phyloP scores from a whole-genome alignment of 2,797 vertebrate species.

The Carduelis carduelis region DNA sequence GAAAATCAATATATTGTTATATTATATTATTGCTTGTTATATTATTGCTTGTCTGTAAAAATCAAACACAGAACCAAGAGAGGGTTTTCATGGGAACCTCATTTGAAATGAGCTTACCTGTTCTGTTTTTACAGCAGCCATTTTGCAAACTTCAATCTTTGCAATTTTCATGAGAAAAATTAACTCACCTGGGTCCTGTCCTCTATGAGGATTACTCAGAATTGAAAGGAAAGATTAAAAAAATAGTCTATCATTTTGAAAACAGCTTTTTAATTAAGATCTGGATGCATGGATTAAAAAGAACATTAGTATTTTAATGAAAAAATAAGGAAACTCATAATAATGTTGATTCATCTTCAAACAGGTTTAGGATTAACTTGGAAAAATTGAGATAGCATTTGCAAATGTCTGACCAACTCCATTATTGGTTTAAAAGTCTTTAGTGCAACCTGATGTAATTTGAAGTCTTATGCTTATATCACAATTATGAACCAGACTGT shows the following conservation, averaged over 20 bases:
- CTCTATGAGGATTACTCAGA: neutral
- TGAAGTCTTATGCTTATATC: neutral
- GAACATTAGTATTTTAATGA: neutral
- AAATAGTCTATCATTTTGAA: neutral
- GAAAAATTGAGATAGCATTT: neutral
- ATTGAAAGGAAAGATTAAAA: neutral
- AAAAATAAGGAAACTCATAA: neutral
- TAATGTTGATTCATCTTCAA: neutral
- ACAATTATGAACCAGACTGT: neutral
- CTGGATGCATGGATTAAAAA: neutral
- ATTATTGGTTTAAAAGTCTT: neutral
- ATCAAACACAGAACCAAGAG: neutral
- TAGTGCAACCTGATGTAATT: neutral
- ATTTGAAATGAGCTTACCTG: neutral
- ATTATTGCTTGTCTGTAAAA: neutral
- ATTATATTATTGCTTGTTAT: too few relatives aligned
- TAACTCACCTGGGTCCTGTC: neutral
- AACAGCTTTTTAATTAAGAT: constrained; percentile 7
- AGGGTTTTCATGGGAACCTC: neutral
- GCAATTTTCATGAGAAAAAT: neutral
- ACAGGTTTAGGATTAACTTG: neutral
- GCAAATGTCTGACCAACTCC: neutral
- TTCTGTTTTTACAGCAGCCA: neutral
- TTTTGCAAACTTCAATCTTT: neutral
- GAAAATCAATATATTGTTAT: neutral